Conservation (phyloP, 2,888 invertebrate species). For the Eupsilia transversa region DNA sequence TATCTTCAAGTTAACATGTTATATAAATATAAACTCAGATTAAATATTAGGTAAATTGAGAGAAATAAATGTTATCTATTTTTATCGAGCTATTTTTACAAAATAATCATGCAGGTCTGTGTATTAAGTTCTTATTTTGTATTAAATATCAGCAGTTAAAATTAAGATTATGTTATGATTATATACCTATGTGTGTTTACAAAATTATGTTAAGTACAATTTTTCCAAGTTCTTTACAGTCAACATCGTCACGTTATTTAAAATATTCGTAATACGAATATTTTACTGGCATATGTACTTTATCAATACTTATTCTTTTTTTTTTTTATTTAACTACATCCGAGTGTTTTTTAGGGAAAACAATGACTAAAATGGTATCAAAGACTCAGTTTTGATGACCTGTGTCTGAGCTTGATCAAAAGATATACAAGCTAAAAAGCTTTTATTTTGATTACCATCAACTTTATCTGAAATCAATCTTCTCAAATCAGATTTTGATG, state of each 20-base stretch:
- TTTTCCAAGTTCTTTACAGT: too few species aligned
- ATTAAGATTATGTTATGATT: too few species aligned
- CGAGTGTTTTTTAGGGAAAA: too few species aligned
- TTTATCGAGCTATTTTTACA: neutral
- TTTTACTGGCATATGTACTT: too few species aligned
- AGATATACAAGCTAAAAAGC: constrained; percentile 54
- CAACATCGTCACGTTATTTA: rapidly evolving
- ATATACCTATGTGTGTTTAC: too few species aligned
- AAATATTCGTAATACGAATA: too few species aligned
- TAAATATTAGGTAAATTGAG: too few species aligned
- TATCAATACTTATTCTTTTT: too few species aligned
- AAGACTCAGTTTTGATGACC: too few species aligned
- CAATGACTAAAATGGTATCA: neutral
- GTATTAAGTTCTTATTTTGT: neutral
- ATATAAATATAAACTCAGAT: neutral
- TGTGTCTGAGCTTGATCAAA: neutral
- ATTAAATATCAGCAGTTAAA: neutral
- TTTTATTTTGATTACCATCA: constrained; percentile 79
- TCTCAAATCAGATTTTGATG: constrained; percentile 76
- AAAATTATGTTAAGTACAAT: too few species aligned
- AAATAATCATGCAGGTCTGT: neutral
- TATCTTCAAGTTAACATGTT: neutral
- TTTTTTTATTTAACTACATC: too few species aligned
- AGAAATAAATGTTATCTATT: neutral
- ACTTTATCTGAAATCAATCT: constrained; percentile 85